Conservation (phyloP, 2,797 vertebrate species). For the Hoplostethus mediterraneus region DNA sequence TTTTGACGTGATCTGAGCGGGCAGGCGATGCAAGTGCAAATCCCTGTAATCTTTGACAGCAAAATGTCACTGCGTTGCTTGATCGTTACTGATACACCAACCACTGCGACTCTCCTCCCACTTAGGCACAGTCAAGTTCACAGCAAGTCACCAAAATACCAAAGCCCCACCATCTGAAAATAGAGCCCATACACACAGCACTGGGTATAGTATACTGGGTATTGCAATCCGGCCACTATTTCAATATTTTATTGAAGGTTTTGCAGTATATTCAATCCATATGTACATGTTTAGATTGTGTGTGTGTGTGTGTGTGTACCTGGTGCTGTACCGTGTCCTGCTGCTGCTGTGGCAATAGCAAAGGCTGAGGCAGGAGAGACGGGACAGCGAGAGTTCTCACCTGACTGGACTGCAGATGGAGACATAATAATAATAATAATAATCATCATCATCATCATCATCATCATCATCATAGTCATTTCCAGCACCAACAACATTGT, state of each 20-base stretch:
- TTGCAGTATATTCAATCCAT: not conserved
- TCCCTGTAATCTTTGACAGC: no score
- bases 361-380: conserved; percentile 98
- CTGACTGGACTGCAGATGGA: conserved; percentile 86
- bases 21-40: no score
- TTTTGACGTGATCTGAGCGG: no score
- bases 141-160: no score
- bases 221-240: no score
- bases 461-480: not conserved
- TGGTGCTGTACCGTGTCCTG: conserved; percentile 93
- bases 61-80: no score
- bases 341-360: conserved; percentile 96
- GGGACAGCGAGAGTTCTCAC: conserved; percentile 91
- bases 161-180: no score
- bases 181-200: no score
- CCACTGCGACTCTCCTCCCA: no score
- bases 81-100: no score
- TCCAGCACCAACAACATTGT: not conserved
- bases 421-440: conserved; percentile 33
- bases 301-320: conserved; percentile 74
- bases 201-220: no score
- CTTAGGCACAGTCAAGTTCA: no score
- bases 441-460: conserved; percentile 3
- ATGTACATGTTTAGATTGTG: not conserved
- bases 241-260: not conserved